Evolutionary conservation across 2,888 invertebrate genomes (phyloP).

Genomic region (Gnatocerus cornutus): DNA sequence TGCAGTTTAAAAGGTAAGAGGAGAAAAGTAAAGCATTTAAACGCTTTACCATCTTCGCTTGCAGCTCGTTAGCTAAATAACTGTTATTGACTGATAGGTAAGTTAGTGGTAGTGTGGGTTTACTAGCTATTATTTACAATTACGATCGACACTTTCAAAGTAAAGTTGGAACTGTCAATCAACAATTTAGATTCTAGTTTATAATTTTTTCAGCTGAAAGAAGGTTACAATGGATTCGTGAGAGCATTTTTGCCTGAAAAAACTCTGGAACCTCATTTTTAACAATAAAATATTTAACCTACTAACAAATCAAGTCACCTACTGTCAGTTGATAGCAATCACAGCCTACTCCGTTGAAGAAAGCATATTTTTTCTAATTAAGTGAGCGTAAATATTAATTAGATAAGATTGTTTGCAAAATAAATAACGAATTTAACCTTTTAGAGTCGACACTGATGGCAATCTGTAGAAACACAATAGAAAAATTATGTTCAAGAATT

Average conservation of each 20-base stretch:
- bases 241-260: neutral
- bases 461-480: conserved; percentile 6
- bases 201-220: too few relatives aligned
- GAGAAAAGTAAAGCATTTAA: too few relatives aligned
- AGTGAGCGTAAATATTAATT: conserved; percentile 5
- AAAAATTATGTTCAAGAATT: conserved; percentile 2
- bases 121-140: too few relatives aligned
- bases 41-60: too few relatives aligned
- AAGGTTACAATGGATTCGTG: too few relatives aligned
- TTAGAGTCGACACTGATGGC: conserved; percentile 7
- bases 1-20: too few relatives aligned
- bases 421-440: conserved; percentile 10
- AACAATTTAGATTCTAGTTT: too few relatives aligned
- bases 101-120: too few relatives aligned
- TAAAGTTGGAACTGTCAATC: too few relatives aligned
- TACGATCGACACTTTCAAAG: too few relatives aligned
- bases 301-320: conserved; percentile 3
- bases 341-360: conserved; percentile 3
- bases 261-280: neutral
- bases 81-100: too few relatives aligned
- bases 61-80: too few relatives aligned
- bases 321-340: conserved; percentile 1
- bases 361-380: conserved; percentile 4
- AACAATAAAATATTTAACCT: neutral
- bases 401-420: neutral